Evolutionary conservation across 1,140 invertebrate species (phyloP), one percentile per base, ranked within the genome.

Genomic region (Apolygus lucorum): DNA sequence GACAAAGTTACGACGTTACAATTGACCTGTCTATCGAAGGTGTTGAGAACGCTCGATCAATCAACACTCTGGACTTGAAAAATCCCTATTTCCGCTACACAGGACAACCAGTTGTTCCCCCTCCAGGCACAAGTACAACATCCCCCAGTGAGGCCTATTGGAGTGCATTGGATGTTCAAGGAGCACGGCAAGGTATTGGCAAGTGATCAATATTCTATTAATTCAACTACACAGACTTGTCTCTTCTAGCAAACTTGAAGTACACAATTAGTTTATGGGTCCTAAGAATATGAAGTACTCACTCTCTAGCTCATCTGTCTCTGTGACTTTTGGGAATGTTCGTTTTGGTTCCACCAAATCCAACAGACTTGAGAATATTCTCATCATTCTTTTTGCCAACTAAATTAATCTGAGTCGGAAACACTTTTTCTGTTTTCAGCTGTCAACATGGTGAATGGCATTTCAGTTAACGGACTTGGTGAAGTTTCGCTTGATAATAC

Each of bases 1-100:
- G 90, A 79, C 96, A 99, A 85, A 98, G 95, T 75, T 99, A 99
- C 78, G 96, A 99, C 83, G 95, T 99, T n/a, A 95, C 95, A 21
- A 98, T 99, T 79, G 92, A 96, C 74, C 78, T 99, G 70, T 87
- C 86, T 71, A 84, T 98, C 34, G 93, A 97, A 79, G 95, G 94
- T 29, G 93, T 92, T 17, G 87, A 86, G 65, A 86, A 88, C 73
- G 86, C 86, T 49, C 79, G 80, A 72, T 92, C 91, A 62, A 87
- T 85, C 68, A 99, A 99, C 78, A 93, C 91, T 25, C 83, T 99
- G 76, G 97, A 99, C 82, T 83, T 99, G 73, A 99, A 99, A 82
- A 99, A 99, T 84, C 97, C 97, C 8, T 99, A 97, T 84, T 99
- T 99, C 81, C 84, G 90, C 79, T 94, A 94, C 75, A 93, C 92